Evolutionary conservation across 2,888 invertebrate genomes (phyloP), one percentile per base, ranked within the genome.

Genomic region (Tuberolachnus salignus): DNA sequence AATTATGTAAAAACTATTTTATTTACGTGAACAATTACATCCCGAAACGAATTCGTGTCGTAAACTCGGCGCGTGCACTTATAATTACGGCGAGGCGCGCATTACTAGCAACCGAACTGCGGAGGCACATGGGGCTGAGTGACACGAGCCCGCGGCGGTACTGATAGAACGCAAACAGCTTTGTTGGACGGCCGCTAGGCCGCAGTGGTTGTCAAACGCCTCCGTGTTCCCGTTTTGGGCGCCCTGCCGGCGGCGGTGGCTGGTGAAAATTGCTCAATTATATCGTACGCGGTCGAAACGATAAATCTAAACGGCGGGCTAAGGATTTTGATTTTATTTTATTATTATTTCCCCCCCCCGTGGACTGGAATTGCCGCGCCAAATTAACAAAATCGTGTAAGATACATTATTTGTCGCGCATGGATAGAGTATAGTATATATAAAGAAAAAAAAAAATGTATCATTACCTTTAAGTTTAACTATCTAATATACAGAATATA

Each of bases 121-220:
- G 59, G 34, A 49, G 46, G 59, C 67, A 78, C 78, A 69, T 78
- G 78, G 59, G 57, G 78, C 49, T 59, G 57, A 78, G 59, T 59
- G 59, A 67, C 57, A 69, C 78, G 16, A 49, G 23, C 55, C 26
- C 78, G 14, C 57, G 3, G 51, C 26, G 49, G 23, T 34, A 49
- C 67, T 34, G 67, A 49, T 49, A 57, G 67, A 49, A 67, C 34
- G 19, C 49, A 66, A 63, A 46, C 66, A 66, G 75, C 46, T 67
- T 75, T 67, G 46, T 49, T 64, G 21, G 19, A 59, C 10, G 57
- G 55, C 75, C 75, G 75, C 67, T 59, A 75, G 75, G 75, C 49
- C 57, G 57, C 75, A 57, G 67, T 67, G 66, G 66, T 67, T 59
- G 66, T 57, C 23, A 66, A 66, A 55, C 44, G 14, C 74, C 73